These are phyloP conservation scores for Ophthalmolycus amberensis DNA, from an alignment of 2,113 vertebrate genomes.

Conservation along the genomic window DNA sequence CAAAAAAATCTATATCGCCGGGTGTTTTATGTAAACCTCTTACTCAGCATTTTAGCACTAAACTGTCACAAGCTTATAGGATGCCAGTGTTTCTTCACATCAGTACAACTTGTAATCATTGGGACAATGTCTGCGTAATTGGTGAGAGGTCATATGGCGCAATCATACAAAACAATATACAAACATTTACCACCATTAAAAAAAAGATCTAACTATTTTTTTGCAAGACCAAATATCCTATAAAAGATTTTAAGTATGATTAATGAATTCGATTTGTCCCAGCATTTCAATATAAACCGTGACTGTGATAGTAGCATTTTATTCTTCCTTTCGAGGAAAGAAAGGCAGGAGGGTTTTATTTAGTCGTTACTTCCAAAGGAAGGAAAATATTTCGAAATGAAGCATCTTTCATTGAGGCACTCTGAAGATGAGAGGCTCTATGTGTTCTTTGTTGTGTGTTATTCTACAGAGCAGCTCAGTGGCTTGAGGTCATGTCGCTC, in stretches of 20 bases:
- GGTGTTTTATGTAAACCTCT: not conserved
- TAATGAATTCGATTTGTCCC: not conserved
- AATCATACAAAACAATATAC: slow-evolving; percentile 26
- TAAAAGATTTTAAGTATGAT: not conserved
- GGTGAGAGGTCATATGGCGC: not conserved
- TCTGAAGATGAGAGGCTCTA: slow-evolving; percentile 72
- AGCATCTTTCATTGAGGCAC: slow-evolving; percentile 52
- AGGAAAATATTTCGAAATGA: slow-evolving; percentile 48
- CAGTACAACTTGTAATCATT: slow-evolving; percentile 3
- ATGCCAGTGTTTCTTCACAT: slow-evolving; percentile 7
- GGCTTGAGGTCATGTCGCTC: slow-evolving; percentile 42
- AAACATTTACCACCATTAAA: not conserved
- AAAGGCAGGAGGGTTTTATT: slow-evolving; percentile 22
- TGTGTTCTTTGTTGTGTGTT: slow-evolving; percentile 59
- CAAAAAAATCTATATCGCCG: not conserved
- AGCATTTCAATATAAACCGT: not conserved
- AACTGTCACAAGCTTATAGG: not conserved
- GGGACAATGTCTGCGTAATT: not conserved
- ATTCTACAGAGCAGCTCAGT: slow-evolving; percentile 36
- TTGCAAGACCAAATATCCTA: not conserved
- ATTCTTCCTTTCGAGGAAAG: not conserved
- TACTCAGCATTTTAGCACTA: not conserved
- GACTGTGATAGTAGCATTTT: slow-evolving; percentile 5
- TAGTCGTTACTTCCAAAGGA: slow-evolving; percentile 5
- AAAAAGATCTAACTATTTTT: too few relatives aligned